Conservation (phyloP, 2,113 vertebrate species). For the Tragelaphus buxtoni region DNA sequence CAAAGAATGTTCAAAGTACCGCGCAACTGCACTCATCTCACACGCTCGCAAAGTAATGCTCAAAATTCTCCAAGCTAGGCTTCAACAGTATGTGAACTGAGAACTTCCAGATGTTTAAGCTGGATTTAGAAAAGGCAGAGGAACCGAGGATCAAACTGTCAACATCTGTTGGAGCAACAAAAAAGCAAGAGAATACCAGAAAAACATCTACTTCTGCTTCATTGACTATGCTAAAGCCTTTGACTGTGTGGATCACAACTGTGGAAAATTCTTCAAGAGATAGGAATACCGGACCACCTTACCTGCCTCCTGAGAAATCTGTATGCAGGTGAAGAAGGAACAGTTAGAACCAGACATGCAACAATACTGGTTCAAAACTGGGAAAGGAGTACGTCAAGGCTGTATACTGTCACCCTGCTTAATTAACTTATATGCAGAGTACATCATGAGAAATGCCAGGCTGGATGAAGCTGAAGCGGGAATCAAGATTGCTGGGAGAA, state of each 20-base stretch:
- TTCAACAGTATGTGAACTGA: neutral
- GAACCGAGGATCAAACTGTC: neutral
- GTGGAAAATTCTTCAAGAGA: neutral
- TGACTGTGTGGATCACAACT: neutral
- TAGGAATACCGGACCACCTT: neutral
- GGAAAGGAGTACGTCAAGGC: neutral
- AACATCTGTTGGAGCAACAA: neutral
- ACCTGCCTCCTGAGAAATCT: neutral
- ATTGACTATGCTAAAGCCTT: neutral
- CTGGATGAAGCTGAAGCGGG: neutral
- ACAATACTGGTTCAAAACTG: neutral
- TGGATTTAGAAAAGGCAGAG: neutral
- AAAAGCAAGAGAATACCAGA: neutral
- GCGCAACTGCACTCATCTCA: neutral
- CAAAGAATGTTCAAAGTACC: neutral
- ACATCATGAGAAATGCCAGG: neutral
- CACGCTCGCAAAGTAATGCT: neutral
- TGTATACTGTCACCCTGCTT: neutral
- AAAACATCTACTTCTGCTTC: neutral
- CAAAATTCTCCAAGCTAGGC: neutral
- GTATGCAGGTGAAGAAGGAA: neutral
- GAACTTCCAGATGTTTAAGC: neutral
- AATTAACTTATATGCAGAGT: neutral
- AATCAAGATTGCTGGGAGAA: neutral
- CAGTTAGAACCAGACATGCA: neutral